phyloP scores from a whole-genome alignment of 2,797 vertebrate genomes.

The Rhadinocentrus ornatus region DNA sequence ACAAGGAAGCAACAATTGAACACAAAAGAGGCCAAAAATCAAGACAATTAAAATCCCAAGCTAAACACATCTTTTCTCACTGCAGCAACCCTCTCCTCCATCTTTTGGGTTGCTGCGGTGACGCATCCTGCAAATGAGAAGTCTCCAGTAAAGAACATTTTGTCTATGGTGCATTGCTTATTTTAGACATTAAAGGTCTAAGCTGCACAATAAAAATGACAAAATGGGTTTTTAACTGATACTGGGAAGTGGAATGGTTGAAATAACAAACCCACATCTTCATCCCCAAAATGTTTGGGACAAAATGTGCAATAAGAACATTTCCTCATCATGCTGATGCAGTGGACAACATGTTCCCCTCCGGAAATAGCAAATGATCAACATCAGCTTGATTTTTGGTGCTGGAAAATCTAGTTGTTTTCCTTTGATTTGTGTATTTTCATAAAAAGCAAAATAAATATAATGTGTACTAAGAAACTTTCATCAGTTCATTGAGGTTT shows the following conservation, averaged over 20 bases:
- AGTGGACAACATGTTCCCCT: background rate
- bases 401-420: background rate
- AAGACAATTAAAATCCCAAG: background rate
- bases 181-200: background rate
- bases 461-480: conserved; percentile 16
- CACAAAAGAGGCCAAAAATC: background rate
- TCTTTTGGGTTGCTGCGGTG: background rate
- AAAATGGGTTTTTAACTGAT: background rate
- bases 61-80: background rate
- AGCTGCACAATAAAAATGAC: background rate
- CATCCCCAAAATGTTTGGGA: background rate
- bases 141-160: background rate
- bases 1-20: too few relatives aligned
- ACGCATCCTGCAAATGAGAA: background rate
- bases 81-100: background rate
- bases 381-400: background rate
- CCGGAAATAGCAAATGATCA: background rate
- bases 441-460: background rate
- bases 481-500: background rate
- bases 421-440: background rate
- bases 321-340: background rate
- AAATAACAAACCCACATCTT: too few relatives aligned
- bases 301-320: background rate
- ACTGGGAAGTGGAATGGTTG: background rate
- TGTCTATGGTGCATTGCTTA: background rate